Evolutionary conservation across 2,113 vertebrate species (phyloP).

Genomic region (Gasterosteus aculeatus): DNA sequence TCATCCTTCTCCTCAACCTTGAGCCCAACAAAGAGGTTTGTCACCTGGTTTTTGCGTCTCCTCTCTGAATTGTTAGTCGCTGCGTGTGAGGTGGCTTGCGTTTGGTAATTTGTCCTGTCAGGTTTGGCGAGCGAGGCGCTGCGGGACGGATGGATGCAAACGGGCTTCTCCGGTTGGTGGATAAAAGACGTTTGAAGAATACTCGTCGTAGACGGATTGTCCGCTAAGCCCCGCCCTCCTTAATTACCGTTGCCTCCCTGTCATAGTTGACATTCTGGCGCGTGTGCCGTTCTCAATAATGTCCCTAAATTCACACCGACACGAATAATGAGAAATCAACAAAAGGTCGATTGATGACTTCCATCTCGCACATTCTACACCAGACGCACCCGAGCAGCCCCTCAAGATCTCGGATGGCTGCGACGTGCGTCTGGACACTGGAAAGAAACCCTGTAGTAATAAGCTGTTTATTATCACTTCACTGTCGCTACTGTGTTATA

Average conservation of each 20-base stretch:
- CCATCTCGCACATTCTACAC: too few species aligned
- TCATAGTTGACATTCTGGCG: background rate
- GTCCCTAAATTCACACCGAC: background rate
- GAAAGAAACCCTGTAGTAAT: too few species aligned
- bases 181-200: background rate
- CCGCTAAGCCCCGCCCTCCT: background rate
- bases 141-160: background rate
- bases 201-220: background rate
- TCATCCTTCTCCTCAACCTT: constrained; percentile 21
- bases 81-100: background rate
- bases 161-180: background rate
- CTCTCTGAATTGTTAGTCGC: constrained; percentile 12
- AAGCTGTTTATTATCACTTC: too few species aligned
- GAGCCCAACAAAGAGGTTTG: constrained; percentile 29
- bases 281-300: background rate
- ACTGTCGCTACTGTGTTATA: too few species aligned
- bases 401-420: background rate
- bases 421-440: background rate
- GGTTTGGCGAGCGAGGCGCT: constrained; percentile 8
- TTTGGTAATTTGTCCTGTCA: constrained; percentile 21
- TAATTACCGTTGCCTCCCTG: background rate
- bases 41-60: constrained; percentile 35
- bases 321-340: background rate
- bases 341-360: background rate
- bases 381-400: background rate